Conservation (phyloP, 2,888 invertebrate genomes). For the Cristatella mucedo region DNA sequence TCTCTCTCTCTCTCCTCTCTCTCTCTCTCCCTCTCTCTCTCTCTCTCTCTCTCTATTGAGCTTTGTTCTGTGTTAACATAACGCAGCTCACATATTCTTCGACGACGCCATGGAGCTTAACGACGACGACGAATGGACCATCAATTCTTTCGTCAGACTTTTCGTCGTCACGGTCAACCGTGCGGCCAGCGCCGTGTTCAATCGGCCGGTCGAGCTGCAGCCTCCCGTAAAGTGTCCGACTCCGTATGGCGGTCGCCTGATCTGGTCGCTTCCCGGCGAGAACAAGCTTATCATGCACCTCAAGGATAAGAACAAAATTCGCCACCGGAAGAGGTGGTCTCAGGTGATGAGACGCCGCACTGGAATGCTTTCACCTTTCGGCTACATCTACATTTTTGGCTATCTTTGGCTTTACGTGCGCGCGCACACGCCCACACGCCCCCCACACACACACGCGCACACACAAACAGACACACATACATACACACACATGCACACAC, state of each 20-base stretch:
- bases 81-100: conserved; percentile 65
- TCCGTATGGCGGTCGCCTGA: conserved; percentile 79
- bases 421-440: too few relatives aligned
- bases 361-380: too few relatives aligned
- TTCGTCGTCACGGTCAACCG: conserved; percentile 27
- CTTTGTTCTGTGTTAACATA: too few relatives aligned
- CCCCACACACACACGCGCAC: too few relatives aligned
- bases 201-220: conserved; percentile 69
- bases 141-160: conserved; percentile 26
- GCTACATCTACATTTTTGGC: too few relatives aligned
- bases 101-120: conserved; percentile 63
- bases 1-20: too few relatives aligned
- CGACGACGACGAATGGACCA: conserved; percentile 19
- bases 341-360: too few relatives aligned
- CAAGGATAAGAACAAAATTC: conserved; percentile 83
- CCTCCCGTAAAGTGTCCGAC: conserved; percentile 80
- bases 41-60: too few relatives aligned
- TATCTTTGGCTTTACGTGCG: too few relatives aligned
- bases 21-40: too few relatives aligned
- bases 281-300: conserved; percentile 88
- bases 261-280: conserved; percentile 85
- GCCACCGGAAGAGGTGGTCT: conserved; percentile 93
- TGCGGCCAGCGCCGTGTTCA: conserved; percentile 56
- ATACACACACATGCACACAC: too few relatives aligned
- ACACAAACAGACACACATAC: too few relatives aligned